Conservation (phyloP, 2,113 vertebrate genomes). For the Coptodon bakossiorum region DNA sequence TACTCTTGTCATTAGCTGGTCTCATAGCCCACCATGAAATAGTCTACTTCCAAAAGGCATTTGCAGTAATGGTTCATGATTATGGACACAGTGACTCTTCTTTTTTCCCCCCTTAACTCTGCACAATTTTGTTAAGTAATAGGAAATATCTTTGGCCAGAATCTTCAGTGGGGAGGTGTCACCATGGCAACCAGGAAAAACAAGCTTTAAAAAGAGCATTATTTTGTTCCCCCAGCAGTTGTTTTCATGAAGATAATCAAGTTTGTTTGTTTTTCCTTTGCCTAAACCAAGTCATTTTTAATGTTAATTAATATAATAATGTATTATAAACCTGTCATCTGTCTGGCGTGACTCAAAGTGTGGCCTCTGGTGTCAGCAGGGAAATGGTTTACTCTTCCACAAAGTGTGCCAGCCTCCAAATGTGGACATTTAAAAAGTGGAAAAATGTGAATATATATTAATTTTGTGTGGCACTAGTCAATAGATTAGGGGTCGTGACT, state of each 20-base stretch:
- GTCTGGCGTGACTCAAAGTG: neutral
- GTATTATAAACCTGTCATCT: neutral
- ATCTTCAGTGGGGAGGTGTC: neutral
- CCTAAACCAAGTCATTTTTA: neutral
- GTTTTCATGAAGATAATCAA: neutral
- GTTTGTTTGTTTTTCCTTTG: neutral
- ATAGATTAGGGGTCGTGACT: neutral
- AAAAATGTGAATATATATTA: neutral
- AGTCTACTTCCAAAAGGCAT: neutral
- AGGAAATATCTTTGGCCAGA: neutral
- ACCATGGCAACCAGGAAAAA: neutral
- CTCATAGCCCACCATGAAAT: neutral
- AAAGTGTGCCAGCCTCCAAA: neutral
- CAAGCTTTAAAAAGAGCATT: neutral
- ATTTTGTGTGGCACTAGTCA: neutral
- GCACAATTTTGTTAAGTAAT: neutral
- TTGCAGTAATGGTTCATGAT: neutral
- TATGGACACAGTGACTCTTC: neutral
- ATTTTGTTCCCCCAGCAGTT: neutral
- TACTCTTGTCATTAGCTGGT: neutral
- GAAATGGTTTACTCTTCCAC: neutral
- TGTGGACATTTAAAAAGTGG: neutral
- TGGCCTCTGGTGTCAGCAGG: neutral
- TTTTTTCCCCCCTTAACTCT: neutral
- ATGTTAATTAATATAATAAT: neutral